Evolutionary conservation across 2,888 invertebrate species (phyloP).

Genomic region (Leptinotarsa tumamoca): DNA sequence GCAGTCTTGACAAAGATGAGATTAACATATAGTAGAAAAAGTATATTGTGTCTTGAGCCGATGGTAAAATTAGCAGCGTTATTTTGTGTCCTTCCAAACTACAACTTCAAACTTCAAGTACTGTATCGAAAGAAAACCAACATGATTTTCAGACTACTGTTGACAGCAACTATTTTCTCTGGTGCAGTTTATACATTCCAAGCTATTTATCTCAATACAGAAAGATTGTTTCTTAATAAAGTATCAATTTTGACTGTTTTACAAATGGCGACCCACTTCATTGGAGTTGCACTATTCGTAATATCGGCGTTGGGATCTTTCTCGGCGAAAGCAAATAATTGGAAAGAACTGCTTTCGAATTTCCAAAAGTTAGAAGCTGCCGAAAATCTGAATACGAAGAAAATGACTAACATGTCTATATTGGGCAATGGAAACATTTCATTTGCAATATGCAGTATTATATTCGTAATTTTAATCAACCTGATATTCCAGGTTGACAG

Average conservation of each 20-base stretch:
- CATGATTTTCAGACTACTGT: background rate
- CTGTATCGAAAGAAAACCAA: background rate
- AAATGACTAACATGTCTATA: background rate
- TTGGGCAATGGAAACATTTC: background rate
- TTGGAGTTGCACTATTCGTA: background rate
- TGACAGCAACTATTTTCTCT: background rate
- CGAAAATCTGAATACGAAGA: background rate
- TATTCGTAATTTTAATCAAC: background rate
- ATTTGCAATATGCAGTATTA: background rate
- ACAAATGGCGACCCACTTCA: background rate
- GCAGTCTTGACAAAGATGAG: constrained; percentile 1
- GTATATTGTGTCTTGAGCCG: constrained; percentile 15
- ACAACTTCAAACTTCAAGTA: constrained; percentile 2
- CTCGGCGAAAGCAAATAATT: background rate
- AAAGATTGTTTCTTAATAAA: background rate
- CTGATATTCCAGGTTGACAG: background rate
- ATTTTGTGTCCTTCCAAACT: constrained; percentile 2
- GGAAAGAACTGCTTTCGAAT: background rate
- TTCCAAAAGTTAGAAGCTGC: background rate
- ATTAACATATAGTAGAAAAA: constrained; percentile 6
- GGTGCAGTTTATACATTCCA: background rate
- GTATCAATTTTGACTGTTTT: background rate
- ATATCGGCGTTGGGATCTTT: background rate
- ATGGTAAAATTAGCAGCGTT: constrained; percentile 5
- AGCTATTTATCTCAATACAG: background rate